Percentiles rank a stretch among this genome's conserved stretches.
These are phyloP conservation scores for Charadrius vociferus DNA, from an alignment of 2,113 vertebrate genomes.

Conservation along the genomic window DNA sequence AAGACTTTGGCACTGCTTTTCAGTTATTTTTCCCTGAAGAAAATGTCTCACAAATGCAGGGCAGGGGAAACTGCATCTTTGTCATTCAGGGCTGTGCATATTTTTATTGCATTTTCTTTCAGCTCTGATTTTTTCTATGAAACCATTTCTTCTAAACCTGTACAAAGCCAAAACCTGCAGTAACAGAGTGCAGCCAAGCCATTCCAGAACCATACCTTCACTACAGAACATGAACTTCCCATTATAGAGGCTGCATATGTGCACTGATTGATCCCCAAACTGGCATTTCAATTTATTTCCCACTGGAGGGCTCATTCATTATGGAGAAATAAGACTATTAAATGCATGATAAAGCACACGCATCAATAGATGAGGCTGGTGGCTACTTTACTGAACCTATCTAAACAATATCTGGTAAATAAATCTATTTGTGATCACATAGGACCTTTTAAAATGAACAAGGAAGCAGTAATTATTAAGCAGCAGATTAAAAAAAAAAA, in stretches of 20 bases:
- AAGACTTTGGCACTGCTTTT: not conserved
- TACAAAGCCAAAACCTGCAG: not conserved
- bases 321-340: constrained; percentile 35
- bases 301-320: constrained; percentile 35
- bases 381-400: constrained; percentile 31
- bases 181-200: not conserved
- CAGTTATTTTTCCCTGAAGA: not conserved
- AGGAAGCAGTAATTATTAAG: constrained; percentile 22
- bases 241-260: not conserved
- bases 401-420: constrained; percentile 29
- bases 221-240: not conserved
- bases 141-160: not conserved
- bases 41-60: not conserved
- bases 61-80: not conserved
- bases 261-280: constrained; percentile 34
- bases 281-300: constrained; percentile 43
- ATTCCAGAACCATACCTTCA: not conserved
- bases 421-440: constrained; percentile 7
- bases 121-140: not conserved
- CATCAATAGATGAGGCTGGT: not conserved
- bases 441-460: constrained; percentile 9
- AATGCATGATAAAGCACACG: constrained; percentile 36
- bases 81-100: not conserved
- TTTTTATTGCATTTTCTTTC: not conserved
- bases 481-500: not conserved